A percentile compares a stretch with the other conserved stretches of the same genome.
Conservation (phyloP, 2,797 vertebrate species). For the Tarsius wallacei region DNA sequence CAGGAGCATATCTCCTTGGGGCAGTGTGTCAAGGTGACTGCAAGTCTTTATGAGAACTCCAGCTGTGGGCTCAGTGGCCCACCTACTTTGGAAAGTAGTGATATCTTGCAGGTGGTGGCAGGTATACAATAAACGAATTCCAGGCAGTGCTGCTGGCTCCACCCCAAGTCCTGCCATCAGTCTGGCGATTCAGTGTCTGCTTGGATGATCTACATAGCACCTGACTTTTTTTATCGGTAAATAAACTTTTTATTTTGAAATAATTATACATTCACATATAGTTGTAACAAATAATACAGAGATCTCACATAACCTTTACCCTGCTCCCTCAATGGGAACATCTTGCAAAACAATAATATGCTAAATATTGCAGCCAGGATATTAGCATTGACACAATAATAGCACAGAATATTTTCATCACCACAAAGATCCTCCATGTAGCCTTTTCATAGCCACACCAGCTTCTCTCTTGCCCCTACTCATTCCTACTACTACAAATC, state of each 20-base stretch:
- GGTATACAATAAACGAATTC: neutral
- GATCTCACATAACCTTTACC: neutral
- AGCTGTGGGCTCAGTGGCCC: neutral
- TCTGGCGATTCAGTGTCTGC: neutral
- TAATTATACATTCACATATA: neutral
- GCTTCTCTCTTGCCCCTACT: neutral
- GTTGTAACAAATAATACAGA: neutral
- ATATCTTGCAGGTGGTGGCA: neutral
- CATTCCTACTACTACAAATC: neutral
- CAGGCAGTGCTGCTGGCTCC: neutral
- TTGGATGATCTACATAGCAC: neutral
- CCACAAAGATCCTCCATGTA: too few species aligned
- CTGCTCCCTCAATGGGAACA: neutral
- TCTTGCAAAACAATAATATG: neutral
- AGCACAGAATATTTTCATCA: neutral
- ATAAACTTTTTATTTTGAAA: neutral
- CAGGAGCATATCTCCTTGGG: neutral
- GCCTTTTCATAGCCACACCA: neutral
- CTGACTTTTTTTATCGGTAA: neutral
- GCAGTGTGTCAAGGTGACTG: neutral
- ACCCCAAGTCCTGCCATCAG: neutral
- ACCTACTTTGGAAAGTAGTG: neutral
- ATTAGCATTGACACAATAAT: neutral
- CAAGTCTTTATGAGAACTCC: neutral
- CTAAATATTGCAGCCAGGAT: neutral